Evolutionary conservation across 2,113 vertebrate species (phyloP), one percentile per base, ranked within the genome.

Genomic region (Crotalus tigris): DNA sequence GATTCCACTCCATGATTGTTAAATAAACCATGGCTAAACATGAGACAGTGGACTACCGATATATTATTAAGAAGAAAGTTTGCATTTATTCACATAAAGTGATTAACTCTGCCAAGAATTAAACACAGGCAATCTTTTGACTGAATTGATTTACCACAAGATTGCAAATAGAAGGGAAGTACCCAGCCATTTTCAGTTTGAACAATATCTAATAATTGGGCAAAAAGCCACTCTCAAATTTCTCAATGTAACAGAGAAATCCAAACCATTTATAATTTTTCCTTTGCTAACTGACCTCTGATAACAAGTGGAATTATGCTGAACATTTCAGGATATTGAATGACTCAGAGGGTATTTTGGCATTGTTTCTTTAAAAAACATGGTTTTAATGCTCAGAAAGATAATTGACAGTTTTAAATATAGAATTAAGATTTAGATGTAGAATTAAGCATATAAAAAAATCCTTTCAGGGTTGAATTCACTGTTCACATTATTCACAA

Each of bases 401-500:
- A 12, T 29, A 13, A 55, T 49, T 92, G 88, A 94, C 92, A 54
- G 26, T 92, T 53, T 91, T 24, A 90, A 57, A 90, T 51, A 17
- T 49, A 85, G 53, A 92, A 90, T 92, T 92, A 92, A 86, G 93
- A 87, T 86, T 33, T 69, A 33, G 6, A 33, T 69, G 64, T 33
- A 69, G 29, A 69, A 69, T 69, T 69, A 69, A 69, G 29, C 46
- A 55, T 21, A 81, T 81, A 90, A 92, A 58, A 75, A 21, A 51
- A 24, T 15, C 26, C 53, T 55, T 69, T 91, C 85, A 81, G 85
- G 59, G 93, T 75, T 69, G 88, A 54, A 54, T 88, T 87, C 64
- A 59, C 55, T 53, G 33, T 51, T 92, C 88, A 90, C 85, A 92
- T 19, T 92, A 85, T 93, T 96, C 89, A 90, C 94, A 87, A 81